Evolutionary conservation across 2,113 vertebrate species (phyloP).

Genomic region (Nyctereutes procyonoides): DNA sequence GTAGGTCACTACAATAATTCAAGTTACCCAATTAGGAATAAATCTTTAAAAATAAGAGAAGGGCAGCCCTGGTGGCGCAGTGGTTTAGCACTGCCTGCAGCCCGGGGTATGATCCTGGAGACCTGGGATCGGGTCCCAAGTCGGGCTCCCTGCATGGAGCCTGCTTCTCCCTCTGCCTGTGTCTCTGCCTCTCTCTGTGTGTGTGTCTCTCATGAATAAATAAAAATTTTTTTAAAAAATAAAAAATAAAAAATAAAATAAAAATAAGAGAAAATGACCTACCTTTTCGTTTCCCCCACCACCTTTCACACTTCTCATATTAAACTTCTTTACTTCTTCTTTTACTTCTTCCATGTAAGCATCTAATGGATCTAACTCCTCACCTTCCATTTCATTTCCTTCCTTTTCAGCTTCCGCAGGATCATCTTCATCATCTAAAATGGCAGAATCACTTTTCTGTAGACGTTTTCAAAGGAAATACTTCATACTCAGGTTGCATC

Average conservation of each 20-base stretch:
- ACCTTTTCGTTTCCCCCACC: constrained; percentile 95
- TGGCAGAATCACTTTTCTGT: not conserved
- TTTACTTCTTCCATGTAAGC: constrained; percentile 99
- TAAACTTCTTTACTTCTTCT: constrained; percentile 99
- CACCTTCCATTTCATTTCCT: constrained; percentile 89
- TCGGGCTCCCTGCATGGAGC: too few species aligned
- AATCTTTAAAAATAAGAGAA: not conserved
- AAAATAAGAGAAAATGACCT: constrained; percentile 63
- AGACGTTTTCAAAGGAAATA: not conserved
- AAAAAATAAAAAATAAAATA: not conserved
- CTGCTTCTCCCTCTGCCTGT: too few species aligned
- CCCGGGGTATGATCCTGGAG: too few species aligned
- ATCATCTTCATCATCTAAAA: constrained; percentile 91
- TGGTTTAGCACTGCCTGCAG: too few species aligned
- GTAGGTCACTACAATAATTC: not conserved
- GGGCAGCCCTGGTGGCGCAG: too few species aligned
- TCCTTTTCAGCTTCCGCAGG: constrained; percentile 90
- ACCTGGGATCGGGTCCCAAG: too few species aligned
- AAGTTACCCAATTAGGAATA: not conserved
- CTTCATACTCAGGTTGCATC: not conserved
- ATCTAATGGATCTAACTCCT: constrained; percentile 96
- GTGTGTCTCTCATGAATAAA: too few species aligned
- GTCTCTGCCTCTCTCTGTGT: too few species aligned
- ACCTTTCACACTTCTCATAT: constrained; percentile 96
- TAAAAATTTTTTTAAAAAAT: constrained; percentile 5